These are phyloP conservation scores for Epinephelus lanceolatus DNA, from an alignment of 2,113 vertebrate genomes.

Conservation along the genomic window DNA sequence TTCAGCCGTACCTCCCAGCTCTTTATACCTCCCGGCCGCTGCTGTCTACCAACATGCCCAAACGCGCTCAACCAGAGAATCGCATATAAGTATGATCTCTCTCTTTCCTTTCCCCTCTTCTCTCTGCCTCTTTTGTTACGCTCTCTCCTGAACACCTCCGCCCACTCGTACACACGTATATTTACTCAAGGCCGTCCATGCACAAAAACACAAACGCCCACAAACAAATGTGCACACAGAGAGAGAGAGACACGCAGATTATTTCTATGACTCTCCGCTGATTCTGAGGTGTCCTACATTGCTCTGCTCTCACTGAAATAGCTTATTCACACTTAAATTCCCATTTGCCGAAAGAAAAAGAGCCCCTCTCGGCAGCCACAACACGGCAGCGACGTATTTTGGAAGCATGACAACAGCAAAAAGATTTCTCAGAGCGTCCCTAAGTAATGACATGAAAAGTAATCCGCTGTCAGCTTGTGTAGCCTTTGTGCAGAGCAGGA, in stretches of 20 bases:
- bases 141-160: slow-evolving; percentile 24
- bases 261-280: slow-evolving; percentile 35
- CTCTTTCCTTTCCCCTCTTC: slow-evolving; percentile 3
- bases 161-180: slow-evolving; percentile 34
- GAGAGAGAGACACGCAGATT: slow-evolving; percentile 14
- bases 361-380: slow-evolving; percentile 10
- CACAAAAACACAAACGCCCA: slow-evolving; percentile 44
- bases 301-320: slow-evolving; percentile 42
- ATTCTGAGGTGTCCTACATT: slow-evolving; percentile 53
- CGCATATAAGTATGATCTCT: slow-evolving; percentile 48
- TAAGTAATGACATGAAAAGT: slow-evolving; percentile 56
- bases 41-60: slow-evolving; percentile 33
- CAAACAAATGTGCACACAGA: background rate
- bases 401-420: slow-evolving; percentile 54
- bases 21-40: slow-evolving; percentile 44
- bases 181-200: slow-evolving; percentile 36
- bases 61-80: slow-evolving; percentile 53
- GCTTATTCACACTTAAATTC: slow-evolving; percentile 65
- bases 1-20: slow-evolving; percentile 58
- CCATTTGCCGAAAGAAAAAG: slow-evolving; percentile 39
- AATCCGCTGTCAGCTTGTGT: slow-evolving; percentile 56
- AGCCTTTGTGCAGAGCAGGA: slow-evolving; percentile 26
- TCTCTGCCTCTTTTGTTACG: slow-evolving; percentile 17
- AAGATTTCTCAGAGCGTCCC: slow-evolving; percentile 57
- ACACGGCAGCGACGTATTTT: slow-evolving; percentile 29